phyloP scores from a whole-genome alignment of 2,888 invertebrate genomes.

The Plusia festucae region DNA sequence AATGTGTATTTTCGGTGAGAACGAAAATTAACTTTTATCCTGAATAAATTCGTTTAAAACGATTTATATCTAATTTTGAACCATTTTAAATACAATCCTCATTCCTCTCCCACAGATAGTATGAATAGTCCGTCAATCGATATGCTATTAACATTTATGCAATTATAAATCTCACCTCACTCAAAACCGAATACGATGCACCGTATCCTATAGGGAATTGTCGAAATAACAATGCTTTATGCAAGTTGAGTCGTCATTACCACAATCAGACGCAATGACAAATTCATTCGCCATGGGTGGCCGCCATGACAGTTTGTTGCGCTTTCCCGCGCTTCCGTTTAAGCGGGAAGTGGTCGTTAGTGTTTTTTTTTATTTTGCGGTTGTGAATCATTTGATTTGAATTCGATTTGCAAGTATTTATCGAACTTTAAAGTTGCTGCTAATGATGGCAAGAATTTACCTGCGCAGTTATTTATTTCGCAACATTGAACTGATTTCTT shows the following conservation, averaged over 20 bases:
- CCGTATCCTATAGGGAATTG: slow-evolving; percentile 16
- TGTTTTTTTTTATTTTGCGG: slow-evolving; percentile 43
- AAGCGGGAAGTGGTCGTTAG: slow-evolving; percentile 72
- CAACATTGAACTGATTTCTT: too few relatives aligned
- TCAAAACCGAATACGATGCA: not conserved
- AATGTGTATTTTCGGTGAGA: too few relatives aligned
- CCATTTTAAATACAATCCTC: not conserved
- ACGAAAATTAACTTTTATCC: too few relatives aligned
- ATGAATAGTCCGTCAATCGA: slow-evolving; percentile 9
- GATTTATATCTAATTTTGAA: too few relatives aligned
- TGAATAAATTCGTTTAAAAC: too few relatives aligned
- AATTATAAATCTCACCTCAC: slow-evolving; percentile 18
- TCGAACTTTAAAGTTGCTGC: not conserved
- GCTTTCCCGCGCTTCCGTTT: slow-evolving; percentile 70
- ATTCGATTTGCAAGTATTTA: slow-evolving; percentile 29
- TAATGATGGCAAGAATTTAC: not conserved
- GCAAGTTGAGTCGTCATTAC: slow-evolving; percentile 68
- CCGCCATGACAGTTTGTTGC: slow-evolving; percentile 74
- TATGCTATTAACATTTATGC: slow-evolving; percentile 20
- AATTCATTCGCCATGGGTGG: slow-evolving; percentile 81
- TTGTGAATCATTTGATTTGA: slow-evolving; percentile 15
- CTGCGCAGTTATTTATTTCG: not conserved
- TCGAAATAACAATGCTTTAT: slow-evolving; percentile 38
- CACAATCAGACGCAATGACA: slow-evolving; percentile 65
- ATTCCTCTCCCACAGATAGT: not conserved